phyloP scores from a whole-genome alignment of 2,888 invertebrate genomes.

The Agrotis segetum region DNA sequence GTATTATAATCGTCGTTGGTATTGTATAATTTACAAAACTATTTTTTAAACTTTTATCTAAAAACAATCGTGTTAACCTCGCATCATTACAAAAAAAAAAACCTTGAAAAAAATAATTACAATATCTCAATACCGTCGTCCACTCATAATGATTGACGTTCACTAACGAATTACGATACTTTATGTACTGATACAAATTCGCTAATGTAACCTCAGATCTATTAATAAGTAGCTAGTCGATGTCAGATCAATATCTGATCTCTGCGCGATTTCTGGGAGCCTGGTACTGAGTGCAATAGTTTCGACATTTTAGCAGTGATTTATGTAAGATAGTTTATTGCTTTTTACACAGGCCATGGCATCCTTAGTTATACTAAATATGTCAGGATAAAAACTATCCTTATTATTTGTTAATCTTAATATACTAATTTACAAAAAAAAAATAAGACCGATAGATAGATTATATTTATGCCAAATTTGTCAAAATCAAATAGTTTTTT shows the following conservation, averaged over 20 bases:
- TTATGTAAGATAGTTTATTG: conserved; percentile 2
- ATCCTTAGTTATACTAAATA: background rate
- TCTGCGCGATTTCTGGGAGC: background rate
- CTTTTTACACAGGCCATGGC: background rate
- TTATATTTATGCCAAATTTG: too few species aligned
- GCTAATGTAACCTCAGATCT: conserved; percentile 30
- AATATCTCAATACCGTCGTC: background rate
- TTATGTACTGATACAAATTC: conserved; percentile 12
- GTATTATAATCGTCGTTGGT: too few species aligned
- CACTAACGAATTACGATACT: background rate
- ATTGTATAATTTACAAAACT: too few species aligned
- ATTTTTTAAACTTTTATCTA: background rate
- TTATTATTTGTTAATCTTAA: too few species aligned
- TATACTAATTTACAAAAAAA: too few species aligned
- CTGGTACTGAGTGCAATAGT: background rate
- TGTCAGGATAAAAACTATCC: too few species aligned
- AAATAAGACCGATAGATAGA: too few species aligned
- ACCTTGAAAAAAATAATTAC: background rate
- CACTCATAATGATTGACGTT: conserved; percentile 23
- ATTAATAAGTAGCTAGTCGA: conserved; percentile 6
- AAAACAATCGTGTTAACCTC: background rate
- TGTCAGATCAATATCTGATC: conserved; percentile 37
- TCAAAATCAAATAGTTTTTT: too few species aligned
- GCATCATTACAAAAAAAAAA: background rate
- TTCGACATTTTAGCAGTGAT: conserved; percentile 4